Percentiles rank a stretch among this genome's conserved stretches.
Conservation (phyloP, 2,797 vertebrate species). For the Oryzias dopingdopingensis region DNA sequence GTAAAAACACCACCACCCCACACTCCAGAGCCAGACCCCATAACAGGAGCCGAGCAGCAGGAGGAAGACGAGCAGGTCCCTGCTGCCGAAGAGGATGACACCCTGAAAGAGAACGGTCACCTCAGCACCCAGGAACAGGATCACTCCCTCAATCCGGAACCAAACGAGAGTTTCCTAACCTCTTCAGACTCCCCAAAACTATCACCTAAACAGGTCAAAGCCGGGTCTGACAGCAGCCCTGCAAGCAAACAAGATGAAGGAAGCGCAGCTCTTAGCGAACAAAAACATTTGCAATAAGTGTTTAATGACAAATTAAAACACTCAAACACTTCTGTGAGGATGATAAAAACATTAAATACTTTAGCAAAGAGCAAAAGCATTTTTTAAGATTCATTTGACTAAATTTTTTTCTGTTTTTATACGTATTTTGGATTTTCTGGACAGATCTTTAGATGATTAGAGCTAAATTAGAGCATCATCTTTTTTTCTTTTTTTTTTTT, state of each 20-base stretch:
- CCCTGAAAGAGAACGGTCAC: neutral
- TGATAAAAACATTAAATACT: no score
- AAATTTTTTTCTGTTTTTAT: no score
- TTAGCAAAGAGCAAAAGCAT: no score
- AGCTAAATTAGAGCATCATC: no score
- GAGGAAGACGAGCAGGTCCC: neutral
- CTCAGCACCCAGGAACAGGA: neutral
- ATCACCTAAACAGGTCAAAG: neutral
- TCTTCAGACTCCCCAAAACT: fast-evolving
- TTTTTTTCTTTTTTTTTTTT: no score
- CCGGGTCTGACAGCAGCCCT: neutral
- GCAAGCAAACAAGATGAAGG: neutral
- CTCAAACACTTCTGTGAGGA: neutral
- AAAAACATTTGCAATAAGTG: neutral
- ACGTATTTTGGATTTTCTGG: no score
- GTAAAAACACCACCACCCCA: fast-evolving
- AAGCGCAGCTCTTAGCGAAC: neutral
- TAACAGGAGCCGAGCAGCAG: neutral
- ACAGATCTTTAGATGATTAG: no score
- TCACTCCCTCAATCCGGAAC: neutral
- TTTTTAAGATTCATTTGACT: no score
- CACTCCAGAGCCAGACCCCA: neutral
- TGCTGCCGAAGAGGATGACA: neutral
- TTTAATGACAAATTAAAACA: neutral
- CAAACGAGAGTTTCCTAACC: neutral